Base-by-base conservation (phyloP, 2,797 vertebrate species). In the Phyllotis vaccarum region DNA sequence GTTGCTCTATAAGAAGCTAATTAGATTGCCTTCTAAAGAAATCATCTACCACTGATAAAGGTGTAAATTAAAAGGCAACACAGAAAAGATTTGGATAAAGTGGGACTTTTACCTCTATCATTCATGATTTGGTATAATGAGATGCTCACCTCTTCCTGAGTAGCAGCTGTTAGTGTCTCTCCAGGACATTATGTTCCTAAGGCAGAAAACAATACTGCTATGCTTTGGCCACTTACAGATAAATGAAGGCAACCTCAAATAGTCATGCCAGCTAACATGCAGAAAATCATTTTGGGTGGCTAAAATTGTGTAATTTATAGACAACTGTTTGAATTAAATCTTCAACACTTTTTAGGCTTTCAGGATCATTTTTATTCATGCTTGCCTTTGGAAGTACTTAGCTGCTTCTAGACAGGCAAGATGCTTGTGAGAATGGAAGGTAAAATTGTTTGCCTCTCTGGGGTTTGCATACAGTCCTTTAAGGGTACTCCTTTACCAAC, bases 31-130 rank as follows among this genome's bases (percentile, higher is more conserved):
- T 1, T 31, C 83, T 94, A 56, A 72, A 40, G 24, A 40, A 24
- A 52, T 74, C n/a, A 75, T 74, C 40, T 70, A 43, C 16, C 68
- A 93, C 78, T 74, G 22, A 92, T 86, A 92, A 92, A 87, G 52
- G 6, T 56, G 7, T 17, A 95, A 91, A 89, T 96, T 83, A 78
- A 89, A 95, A 95, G 12, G n/a, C 5, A 92, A 37, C 49, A 62
- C 46, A 78, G 68, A 29, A 91, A 75, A 13, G 82, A 80, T 80
- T 96, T 17, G 91, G 80, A 91, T 93, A 68, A 95, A 66, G 31
- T 64, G 21, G 14, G 7, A 66, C 89, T 75, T 91, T 95, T 19
- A 83, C 83, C 80, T 96, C 79, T n/a, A 89, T 17, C 34, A 89
- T 79, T 58, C 72, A 34, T 31, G 6, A 3, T 90, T 46, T 34